Percentiles rank a stretch among this genome's conserved stretches.
These are phyloP conservation scores for Scarus forsteni DNA, from an alignment of 2,797 vertebrate genomes.

Conservation along the genomic window DNA sequence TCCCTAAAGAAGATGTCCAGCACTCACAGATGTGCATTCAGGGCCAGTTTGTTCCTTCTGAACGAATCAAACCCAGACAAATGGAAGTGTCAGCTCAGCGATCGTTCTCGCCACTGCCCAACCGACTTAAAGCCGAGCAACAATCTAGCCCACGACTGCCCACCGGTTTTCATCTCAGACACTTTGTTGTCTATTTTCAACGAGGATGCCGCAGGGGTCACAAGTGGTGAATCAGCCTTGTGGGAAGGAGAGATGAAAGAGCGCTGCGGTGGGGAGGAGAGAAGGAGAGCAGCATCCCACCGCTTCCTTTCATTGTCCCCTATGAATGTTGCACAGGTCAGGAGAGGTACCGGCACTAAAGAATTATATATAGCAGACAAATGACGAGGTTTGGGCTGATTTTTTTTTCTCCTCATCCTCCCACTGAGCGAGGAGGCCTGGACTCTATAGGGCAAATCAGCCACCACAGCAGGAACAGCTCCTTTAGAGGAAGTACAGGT, in stretches of 20 bases:
- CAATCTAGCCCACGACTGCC: conserved; percentile 56
- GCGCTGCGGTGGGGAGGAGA: conserved; percentile 51
- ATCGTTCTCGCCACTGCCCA: conserved; percentile 34
- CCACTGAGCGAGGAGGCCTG: conserved; percentile 56
- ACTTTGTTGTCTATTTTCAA: conserved; percentile 81
- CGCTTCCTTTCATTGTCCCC: conserved; percentile 74
- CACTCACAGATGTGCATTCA: conserved; percentile 7
- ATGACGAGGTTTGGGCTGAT: conserved; percentile 52
- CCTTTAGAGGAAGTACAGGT: conserved; percentile 39
- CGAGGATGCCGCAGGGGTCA: conserved; percentile 71
- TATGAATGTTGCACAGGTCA: conserved; percentile 66
- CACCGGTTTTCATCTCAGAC: conserved; percentile 74
- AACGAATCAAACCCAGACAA: conserved; percentile 36
- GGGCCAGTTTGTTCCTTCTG: conserved; percentile 6
- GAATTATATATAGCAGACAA: conserved; percentile 74
- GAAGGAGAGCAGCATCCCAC: conserved; percentile 67
- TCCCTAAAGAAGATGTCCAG: background rate
- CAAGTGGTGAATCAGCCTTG: conserved; percentile 77
- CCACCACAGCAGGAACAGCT: conserved; percentile 47
- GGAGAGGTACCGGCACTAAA: conserved; percentile 47
- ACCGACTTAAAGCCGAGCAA: conserved; percentile 45
- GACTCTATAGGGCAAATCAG: conserved; percentile 52
- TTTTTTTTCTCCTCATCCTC: conserved; percentile 50
- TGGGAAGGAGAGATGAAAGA: conserved; percentile 79
- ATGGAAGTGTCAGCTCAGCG: conserved; percentile 45